A percentile compares a stretch with the other conserved stretches of the same genome.
Conservation (phyloP, 2,888 invertebrate genomes). For the Ctena decussata region DNA sequence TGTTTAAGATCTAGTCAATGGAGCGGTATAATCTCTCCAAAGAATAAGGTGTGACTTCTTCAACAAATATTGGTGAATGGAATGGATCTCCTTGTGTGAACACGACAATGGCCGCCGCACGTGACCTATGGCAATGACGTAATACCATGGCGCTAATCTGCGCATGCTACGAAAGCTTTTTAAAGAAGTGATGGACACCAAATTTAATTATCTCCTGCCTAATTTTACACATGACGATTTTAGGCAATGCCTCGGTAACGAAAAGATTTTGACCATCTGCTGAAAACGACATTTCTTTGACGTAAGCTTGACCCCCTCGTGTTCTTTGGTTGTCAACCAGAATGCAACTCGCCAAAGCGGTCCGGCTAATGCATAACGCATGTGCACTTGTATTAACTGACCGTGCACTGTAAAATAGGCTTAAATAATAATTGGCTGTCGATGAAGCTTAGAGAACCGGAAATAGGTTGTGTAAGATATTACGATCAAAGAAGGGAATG, state of each 20-base stretch:
- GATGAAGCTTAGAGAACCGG: too few relatives aligned
- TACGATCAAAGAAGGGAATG: too few relatives aligned
- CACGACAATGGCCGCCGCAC: not conserved
- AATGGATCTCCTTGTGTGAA: not conserved
- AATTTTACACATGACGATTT: conserved; percentile 14
- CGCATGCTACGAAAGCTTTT: not conserved
- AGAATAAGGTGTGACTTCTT: conserved; percentile 1
- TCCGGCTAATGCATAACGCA: not conserved
- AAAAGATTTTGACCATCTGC: conserved; percentile 1
- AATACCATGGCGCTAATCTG: conserved; percentile 1
- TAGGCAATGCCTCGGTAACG: not conserved
- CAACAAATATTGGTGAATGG: conserved; percentile 1
- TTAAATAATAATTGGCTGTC: not conserved
- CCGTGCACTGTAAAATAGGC: not conserved
- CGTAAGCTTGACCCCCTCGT: not conserved
- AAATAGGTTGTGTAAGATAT: too few relatives aligned
- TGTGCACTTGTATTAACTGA: not conserved
- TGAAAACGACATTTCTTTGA: not conserved
- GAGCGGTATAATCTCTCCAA: not conserved
- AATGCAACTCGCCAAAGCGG: not conserved
- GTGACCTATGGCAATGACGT: conserved; percentile 9
- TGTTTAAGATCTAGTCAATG: not conserved
- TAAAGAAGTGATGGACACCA: conserved; percentile 5
- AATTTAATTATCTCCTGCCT: conserved; percentile 4
- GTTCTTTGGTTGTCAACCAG: not conserved